Base-by-base conservation (phyloP, 2,888 invertebrate species). In the Brachynemurus nebulosus region DNA sequence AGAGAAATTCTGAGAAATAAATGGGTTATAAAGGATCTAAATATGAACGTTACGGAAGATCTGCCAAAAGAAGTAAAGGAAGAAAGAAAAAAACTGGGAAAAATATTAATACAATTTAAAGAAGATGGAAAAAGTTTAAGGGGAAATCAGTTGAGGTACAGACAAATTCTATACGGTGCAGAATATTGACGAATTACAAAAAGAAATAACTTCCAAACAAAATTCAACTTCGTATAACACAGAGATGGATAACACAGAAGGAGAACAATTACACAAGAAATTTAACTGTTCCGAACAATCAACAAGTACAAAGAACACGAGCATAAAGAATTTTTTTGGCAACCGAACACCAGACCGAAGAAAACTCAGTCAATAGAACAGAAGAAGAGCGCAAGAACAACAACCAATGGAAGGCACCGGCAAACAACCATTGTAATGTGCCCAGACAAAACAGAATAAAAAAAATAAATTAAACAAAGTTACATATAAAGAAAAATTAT, bases 331-430 rank as follows among this genome's bases (percentile, higher is more conserved):
- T 27, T 27, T 27, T 27, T 27, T 27, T 27, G 6, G 11, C n/a
- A n/a, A 12, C 14, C 17, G 9, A 35, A 35, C 9, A 8, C 8
- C 14, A 8, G 8, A 11, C 12, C 9, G 35, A 35, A 35, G 11
- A 34, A 34, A 34, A 4, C 35, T 9, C n/a, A 14, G 34, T n/a
- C 3, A 35, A 12, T 16, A 35, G 12, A 35, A 3, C 9, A 35
- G 16, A 4, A 12, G 14, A 12, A 35, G 35, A 35, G 17, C 17
- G 12, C 35, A 35, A 16, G 12, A 12, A 11, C 12, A 14, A 34
- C 34, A 12, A n/a, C 34, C 34, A 12, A 34, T 34, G 34, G 34
- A 34, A 35, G 4, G 35, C 8, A 35, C n/a, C 17, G 35, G 35
- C 35, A 35, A 35, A 8, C 35, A 12, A 35, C 35, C 35, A 35